Evolutionary conservation across 1,140 invertebrate species (phyloP).

Genomic region (Drosophila hydei): DNA sequence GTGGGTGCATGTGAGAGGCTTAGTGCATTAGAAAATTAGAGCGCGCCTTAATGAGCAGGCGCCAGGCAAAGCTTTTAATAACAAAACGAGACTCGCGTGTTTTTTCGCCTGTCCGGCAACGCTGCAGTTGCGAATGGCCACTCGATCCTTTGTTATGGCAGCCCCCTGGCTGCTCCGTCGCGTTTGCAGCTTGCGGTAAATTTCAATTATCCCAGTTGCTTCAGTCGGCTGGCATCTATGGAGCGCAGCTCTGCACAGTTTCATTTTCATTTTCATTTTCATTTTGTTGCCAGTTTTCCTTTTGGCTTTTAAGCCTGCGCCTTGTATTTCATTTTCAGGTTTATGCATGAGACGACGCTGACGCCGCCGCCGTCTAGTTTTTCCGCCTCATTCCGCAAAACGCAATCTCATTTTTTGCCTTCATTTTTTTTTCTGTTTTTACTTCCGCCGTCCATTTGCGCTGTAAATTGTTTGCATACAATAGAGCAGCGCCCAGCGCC

Average conservation of each 20-base stretch:
- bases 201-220: slow-evolving; percentile 70
- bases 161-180: too few species aligned
- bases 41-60: slow-evolving; percentile 38
- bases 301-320: slow-evolving; percentile 17
- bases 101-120: slow-evolving; percentile 24
- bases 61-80: slow-evolving; percentile 25
- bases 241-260: slow-evolving; percentile 17
- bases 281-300: slow-evolving; percentile 33
- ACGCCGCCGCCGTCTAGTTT: slow-evolving; percentile 53
- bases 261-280: slow-evolving; percentile 33
- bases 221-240: slow-evolving; percentile 24
- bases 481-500: slow-evolving; percentile 41
- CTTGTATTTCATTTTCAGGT: slow-evolving; percentile 76
- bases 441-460: slow-evolving; percentile 54
- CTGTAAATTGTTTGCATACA: slow-evolving; percentile 80
- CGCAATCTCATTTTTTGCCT: slow-evolving; percentile 45
- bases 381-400: slow-evolving; percentile 42
- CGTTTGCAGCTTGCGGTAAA: slow-evolving; percentile 49
- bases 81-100: slow-evolving; percentile 18
- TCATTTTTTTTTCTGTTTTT: slow-evolving; percentile 22
- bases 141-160: neutral
- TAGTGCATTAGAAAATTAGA: slow-evolving; percentile 43
- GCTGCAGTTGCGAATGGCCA: neutral
- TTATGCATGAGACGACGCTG: slow-evolving; percentile 66
- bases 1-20: too few species aligned